Evolutionary conservation across 2,797 vertebrate species (phyloP).

Genomic region (Aratinga solstitialis): DNA sequence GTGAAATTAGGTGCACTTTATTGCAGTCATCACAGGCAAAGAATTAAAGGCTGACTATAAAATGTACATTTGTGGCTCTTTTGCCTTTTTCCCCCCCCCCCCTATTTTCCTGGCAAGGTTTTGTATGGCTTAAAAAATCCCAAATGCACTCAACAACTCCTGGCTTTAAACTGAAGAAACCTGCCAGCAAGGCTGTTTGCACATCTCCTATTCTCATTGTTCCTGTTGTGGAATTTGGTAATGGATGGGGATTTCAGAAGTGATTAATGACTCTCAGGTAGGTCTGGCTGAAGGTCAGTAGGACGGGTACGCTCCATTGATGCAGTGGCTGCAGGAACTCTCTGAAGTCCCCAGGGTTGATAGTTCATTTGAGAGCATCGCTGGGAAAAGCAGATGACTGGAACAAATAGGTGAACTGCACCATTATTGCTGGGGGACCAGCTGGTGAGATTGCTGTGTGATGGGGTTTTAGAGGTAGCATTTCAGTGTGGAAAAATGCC

Average conservation of each 20-base stretch:
- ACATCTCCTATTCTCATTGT: neutral
- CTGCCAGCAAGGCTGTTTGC: neutral
- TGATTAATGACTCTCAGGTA: slow-evolving; percentile 4
- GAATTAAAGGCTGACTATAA: slow-evolving; percentile 24
- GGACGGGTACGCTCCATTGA: neutral
- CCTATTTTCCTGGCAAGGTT: neutral
- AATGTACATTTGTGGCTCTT: neutral
- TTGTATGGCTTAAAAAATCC: neutral
- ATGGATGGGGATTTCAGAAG: neutral
- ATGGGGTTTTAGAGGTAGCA: neutral
- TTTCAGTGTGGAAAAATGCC: neutral
- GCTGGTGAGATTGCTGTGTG: neutral
- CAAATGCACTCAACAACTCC: neutral
- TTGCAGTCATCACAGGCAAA: neutral
- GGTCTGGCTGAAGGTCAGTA: slow-evolving; percentile 29
- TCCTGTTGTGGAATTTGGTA: neutral
- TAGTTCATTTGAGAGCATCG: neutral
- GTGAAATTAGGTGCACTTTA: slow-evolving; percentile 42
- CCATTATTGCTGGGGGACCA: neutral
- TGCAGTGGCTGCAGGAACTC: neutral
- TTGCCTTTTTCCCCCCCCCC: too few species aligned
- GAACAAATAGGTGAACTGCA: neutral
- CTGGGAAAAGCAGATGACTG: neutral
- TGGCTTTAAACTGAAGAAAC: neutral
- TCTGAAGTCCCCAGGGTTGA: neutral